These are phyloP conservation scores for Irena cyanogastra DNA, from an alignment of 2,113 vertebrate species.

Conservation along the genomic window DNA sequence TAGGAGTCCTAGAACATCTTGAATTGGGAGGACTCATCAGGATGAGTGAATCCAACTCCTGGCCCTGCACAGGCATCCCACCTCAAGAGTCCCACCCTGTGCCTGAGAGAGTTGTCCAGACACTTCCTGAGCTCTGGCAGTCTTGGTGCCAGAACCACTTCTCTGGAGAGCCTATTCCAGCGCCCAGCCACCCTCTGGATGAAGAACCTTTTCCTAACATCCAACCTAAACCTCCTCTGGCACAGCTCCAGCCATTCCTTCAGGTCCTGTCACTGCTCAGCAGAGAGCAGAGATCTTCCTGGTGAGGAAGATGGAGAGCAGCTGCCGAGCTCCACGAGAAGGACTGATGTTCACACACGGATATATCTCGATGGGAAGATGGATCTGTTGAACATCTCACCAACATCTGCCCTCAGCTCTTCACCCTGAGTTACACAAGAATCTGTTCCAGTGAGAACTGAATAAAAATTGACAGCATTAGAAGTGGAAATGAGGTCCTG, in stretches of 20 bases:
- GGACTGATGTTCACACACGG: rapidly evolving
- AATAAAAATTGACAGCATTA: not conserved
- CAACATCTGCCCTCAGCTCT: not conserved
- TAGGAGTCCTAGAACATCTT: not conserved
- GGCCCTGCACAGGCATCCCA: not conserved
- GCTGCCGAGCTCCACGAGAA: not conserved
- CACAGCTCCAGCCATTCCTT: not conserved
- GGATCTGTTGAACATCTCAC: not conserved
- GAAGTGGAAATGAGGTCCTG: not conserved
- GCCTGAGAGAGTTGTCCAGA: not conserved
- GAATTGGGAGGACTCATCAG: not conserved
- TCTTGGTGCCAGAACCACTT: not conserved
- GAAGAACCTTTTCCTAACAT: not conserved
- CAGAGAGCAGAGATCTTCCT: not conserved
- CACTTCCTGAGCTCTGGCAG: not conserved
- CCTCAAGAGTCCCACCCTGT: not conserved
- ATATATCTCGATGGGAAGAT: rapidly evolving
- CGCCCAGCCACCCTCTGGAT: not conserved
- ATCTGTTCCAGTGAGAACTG: not conserved
- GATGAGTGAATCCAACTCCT: not conserved
- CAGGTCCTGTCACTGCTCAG: not conserved
- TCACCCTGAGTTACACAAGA: not conserved
- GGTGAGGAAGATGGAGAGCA: not conserved
- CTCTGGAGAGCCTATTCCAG: not conserved
- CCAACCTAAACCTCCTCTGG: not conserved